Conservation (phyloP, 2,888 invertebrate genomes). For the Heliothis peltigera region DNA sequence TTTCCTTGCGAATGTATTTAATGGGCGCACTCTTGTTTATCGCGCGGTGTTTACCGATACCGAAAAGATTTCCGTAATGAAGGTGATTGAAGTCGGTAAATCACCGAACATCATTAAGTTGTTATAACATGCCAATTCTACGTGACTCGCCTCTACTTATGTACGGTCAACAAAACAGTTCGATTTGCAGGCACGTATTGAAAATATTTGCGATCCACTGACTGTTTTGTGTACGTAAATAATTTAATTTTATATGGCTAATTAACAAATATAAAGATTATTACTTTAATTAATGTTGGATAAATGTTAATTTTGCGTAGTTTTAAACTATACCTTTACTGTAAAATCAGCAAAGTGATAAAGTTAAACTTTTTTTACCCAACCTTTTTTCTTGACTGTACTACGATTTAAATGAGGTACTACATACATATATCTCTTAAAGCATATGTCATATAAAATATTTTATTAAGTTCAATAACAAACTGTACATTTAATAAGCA, state of each 20-base stretch:
- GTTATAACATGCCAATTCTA: slow-evolving; percentile 60
- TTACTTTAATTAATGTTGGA: neutral
- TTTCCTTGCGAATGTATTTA: slow-evolving; percentile 4
- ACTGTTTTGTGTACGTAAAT: neutral
- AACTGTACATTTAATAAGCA: slow-evolving; percentile 33
- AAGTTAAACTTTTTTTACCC: neutral
- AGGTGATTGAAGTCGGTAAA: slow-evolving; percentile 60
- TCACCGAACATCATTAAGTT: slow-evolving; percentile 63
- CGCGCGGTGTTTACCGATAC: slow-evolving; percentile 43
- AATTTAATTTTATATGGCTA: neutral
- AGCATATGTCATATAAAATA: slow-evolving; percentile 5
- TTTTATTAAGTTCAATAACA: slow-evolving; percentile 17
- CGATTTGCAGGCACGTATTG: neutral
- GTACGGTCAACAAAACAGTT: slow-evolving; percentile 11
- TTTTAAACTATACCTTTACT: too few relatives aligned
- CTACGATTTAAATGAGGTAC: neutral
- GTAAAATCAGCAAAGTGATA: too few relatives aligned
- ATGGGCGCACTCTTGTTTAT: slow-evolving; percentile 51
- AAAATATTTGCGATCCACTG: neutral
- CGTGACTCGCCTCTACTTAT: slow-evolving; percentile 36
- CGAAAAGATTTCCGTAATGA: slow-evolving; percentile 51
- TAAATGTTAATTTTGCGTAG: too few relatives aligned
- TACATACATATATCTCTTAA: neutral
- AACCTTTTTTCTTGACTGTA: slow-evolving; percentile 21
- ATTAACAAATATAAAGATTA: neutral